Evolutionary conservation across 2,797 vertebrate genomes (phyloP), one percentile per base, ranked within the genome.

Genomic region (Myotis myotis): DNA sequence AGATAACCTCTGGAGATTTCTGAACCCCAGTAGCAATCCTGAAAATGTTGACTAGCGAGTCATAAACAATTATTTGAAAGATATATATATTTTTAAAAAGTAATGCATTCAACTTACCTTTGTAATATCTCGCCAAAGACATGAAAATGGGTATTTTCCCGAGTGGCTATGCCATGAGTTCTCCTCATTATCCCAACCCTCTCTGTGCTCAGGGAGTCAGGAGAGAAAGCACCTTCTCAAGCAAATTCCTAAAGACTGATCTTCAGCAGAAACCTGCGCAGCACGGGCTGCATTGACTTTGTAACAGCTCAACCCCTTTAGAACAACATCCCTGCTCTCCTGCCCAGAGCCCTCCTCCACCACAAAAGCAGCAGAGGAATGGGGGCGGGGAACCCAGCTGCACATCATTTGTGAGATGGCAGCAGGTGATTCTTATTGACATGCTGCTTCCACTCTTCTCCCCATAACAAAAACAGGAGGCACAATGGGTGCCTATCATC

Each of bases 91-190:
- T 17, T 66, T 75, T 8, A 15, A 30, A 60, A 68, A 30, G 6
- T 47, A 85, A 75, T n/a, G 7, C 23, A 47, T 85, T 87, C 60
- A 76, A 55, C 70, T 87, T 79, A 72, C n/a, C 33, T 90, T 88
- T 71, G 60, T 78, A 71, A 44, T 49, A 81, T 53, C 51, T 95
- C 30, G 41, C n/a, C 30, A 92, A 76, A 95, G 71, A 57, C 62
- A 70, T 8, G 71, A 36, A 84, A 92, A 72, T 9, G 44, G 33
- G 28, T 86, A 75, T 88, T 82, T 41, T 60, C 28, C 66, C 49
- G 60, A 88, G 28, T 23, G 38, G 38, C 41, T 41, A 15, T 6
- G 4, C 11, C n/a, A 36, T 2, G 4, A 51, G 78, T 89, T 70
- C 86, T 78, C 20, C 38, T 36, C 51, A 49, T 33, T 5, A 22